phyloP scores from a whole-genome alignment of 2,113 vertebrate genomes.

The Carassius auratus region DNA sequence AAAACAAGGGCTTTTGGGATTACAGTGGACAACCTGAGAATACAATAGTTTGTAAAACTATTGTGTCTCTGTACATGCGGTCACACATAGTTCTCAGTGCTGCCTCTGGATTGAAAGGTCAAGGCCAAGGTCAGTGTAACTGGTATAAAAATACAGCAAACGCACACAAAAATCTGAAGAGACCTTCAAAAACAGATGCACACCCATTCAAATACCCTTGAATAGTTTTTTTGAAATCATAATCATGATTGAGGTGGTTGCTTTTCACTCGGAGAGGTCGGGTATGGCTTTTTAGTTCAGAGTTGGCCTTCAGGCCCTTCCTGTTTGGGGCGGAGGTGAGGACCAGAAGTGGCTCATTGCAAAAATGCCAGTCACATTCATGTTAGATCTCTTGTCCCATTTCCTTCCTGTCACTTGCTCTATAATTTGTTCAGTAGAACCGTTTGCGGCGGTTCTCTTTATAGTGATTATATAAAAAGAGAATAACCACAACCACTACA shows the following conservation, averaged over 20 bases:
- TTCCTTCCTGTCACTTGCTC: background rate
- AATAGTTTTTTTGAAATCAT: background rate
- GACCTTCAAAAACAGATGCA: conserved; percentile 1
- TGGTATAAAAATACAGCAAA: conserved; percentile 24
- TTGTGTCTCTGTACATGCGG: background rate
- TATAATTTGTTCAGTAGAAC: conserved; percentile 86
- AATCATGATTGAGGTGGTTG: background rate
- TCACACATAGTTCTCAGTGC: background rate
- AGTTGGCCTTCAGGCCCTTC: conserved; percentile 19
- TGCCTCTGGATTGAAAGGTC: conserved; percentile 15
- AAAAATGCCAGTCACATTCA: conserved; percentile 14
- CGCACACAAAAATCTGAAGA: background rate
- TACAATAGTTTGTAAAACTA: background rate
- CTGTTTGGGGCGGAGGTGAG: conserved; percentile 21
- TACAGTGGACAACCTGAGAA: conserved; percentile 29
- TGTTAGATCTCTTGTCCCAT: background rate
- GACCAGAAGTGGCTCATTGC: background rate
- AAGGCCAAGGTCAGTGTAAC: conserved; percentile 26
- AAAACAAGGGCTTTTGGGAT: background rate
- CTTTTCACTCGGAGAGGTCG: conserved; percentile 3
- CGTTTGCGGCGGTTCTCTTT: conserved; percentile 91
- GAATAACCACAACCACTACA: conserved; percentile 80
- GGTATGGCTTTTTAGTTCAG: conserved; percentile 29
- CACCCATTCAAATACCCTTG: background rate
- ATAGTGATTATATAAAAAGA: conserved; percentile 88